A percentile compares a stretch with the other conserved stretches of the same genome.
phyloP scores from a whole-genome alignment of 2,113 vertebrate species.

The Cyprinus carpio region DNA sequence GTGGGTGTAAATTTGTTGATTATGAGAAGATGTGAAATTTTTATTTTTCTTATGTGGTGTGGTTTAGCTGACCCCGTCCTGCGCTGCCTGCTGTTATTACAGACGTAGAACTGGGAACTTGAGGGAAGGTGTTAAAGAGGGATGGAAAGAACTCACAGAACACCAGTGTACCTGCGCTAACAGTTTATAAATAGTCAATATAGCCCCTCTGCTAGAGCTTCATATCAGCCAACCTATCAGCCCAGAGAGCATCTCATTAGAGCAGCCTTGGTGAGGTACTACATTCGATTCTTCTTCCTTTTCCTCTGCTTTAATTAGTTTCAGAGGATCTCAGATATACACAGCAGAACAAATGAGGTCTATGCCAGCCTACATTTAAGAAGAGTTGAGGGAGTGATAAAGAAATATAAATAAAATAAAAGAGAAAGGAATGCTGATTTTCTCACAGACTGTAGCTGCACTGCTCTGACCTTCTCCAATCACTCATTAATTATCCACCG shows the following conservation, averaged over 20 bases:
- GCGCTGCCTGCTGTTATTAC: slow-evolving; percentile 14
- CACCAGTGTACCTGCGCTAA: neutral
- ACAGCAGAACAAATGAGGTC: slow-evolving; percentile 37
- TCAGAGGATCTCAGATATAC: slow-evolving; percentile 30
- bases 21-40: neutral
- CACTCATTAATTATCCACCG: slow-evolving; percentile 43
- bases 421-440: neutral
- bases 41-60: neutral
- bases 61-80: neutral
- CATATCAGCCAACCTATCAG: neutral
- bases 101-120: neutral
- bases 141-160: slow-evolving; percentile 7
- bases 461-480: slow-evolving; percentile 24
- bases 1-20: neutral
- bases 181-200: slow-evolving; percentile 27
- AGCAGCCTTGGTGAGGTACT: slow-evolving; percentile 24
- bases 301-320: slow-evolving; percentile 47
- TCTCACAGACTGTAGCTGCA: neutral
- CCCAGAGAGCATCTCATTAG: slow-evolving; percentile 9
- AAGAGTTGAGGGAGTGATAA: slow-evolving; percentile 15
- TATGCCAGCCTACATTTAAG: slow-evolving; percentile 29
- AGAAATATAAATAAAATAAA: slow-evolving; percentile 31
- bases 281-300: slow-evolving; percentile 14
- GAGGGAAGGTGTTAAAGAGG: slow-evolving; percentile 1
- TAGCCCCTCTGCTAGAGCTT: neutral